Evolutionary conservation across 2,888 invertebrate genomes (phyloP).

Genomic region (Leistus spinibarbis): DNA sequence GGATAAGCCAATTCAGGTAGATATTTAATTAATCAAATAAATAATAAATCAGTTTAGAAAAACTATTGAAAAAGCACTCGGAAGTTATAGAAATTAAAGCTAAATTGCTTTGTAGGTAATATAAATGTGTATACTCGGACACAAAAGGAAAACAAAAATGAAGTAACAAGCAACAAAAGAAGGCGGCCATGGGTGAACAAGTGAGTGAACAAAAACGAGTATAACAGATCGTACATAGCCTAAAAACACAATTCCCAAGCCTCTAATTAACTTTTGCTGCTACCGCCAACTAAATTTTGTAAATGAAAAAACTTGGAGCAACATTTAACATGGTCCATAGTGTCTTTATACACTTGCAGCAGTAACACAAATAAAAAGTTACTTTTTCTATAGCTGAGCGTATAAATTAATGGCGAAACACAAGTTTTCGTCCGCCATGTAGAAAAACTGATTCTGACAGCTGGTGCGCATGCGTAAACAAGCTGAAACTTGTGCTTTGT

Average conservation of each 20-base stretch:
- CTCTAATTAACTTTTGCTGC: conserved; percentile 5
- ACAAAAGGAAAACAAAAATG: no score
- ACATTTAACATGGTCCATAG: conserved; percentile 5
- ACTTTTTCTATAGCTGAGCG: background rate
- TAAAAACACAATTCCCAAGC: conserved; percentile 2
- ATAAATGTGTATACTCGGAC: no score
- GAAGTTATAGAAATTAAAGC: no score
- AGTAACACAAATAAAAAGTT: background rate
- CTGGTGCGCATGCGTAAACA: background rate
- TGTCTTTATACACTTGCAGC: background rate
- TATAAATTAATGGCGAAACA: conserved; percentile 5
- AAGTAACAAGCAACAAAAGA: background rate
- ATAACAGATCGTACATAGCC: background rate
- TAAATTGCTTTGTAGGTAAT: no score
- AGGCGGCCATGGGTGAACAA: background rate
- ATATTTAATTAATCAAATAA: no score
- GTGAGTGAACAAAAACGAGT: background rate
- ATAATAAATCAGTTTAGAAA: no score
- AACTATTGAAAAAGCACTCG: no score
- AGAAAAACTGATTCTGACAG: background rate
- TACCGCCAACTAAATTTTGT: background rate
- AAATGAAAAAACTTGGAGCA: background rate
- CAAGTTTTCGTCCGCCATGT: background rate
- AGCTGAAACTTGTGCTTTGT: background rate
- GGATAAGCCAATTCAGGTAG: no score